phyloP scores from a whole-genome alignment of 2,888 invertebrate species.

The Zhuqinia jingwanae region DNA sequence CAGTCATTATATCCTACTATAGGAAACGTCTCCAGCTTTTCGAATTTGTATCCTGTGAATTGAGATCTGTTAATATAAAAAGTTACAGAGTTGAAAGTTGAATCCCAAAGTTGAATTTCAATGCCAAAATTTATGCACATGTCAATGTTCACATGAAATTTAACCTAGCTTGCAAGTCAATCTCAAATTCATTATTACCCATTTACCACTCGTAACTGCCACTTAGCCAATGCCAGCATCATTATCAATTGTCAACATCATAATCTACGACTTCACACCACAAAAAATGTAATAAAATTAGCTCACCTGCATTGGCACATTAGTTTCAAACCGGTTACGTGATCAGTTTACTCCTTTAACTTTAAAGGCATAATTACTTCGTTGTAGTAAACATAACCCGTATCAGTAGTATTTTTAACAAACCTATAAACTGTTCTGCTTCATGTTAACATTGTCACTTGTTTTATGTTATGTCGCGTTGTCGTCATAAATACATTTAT shows the following conservation, averaged over 20 bases:
- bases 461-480: too few relatives aligned
- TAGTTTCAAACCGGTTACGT: neutral
- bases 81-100: too few relatives aligned
- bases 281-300: too few relatives aligned
- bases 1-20: neutral
- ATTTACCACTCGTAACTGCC: neutral
- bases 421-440: too few relatives aligned
- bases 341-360: neutral
- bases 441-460: too few relatives aligned
- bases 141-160: neutral
- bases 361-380: neutral
- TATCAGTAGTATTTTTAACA: too few relatives aligned
- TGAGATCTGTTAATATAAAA: neutral
- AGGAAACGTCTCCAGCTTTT: neutral
- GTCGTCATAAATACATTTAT: too few relatives aligned
- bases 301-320: conserved; percentile 21
- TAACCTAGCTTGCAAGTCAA: too few relatives aligned
- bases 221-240: neutral
- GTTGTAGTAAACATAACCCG: too few relatives aligned
- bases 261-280: too few relatives aligned
- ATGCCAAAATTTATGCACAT: too few relatives aligned
- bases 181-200: neutral
- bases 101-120: too few relatives aligned
- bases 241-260: neutral
- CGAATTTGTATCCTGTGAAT: neutral